Conservation (phyloP, 2,888 invertebrate genomes). For the Cephus pulcher region DNA sequence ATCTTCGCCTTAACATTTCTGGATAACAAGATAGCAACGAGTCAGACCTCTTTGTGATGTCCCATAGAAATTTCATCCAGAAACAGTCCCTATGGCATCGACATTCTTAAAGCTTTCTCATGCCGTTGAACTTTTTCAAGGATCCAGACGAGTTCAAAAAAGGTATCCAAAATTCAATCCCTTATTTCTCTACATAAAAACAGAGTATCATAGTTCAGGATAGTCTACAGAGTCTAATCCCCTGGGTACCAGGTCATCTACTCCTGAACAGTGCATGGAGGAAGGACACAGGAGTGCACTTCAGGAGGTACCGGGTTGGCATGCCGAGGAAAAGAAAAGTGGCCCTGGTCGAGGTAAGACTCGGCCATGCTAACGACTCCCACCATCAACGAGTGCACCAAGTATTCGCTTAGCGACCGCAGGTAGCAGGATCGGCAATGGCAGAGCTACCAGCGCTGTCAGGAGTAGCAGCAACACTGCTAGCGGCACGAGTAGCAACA, state of each 20-base stretch:
- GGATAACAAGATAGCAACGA: neutral
- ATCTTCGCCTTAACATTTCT: conserved; percentile 10
- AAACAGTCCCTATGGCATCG: too few species aligned
- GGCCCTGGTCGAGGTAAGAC: neutral
- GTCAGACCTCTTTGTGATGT: neutral
- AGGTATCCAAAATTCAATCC: neutral
- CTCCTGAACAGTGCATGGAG: neutral
- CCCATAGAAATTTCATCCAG: too few species aligned
- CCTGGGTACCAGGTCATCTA: neutral
- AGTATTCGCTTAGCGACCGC: neutral
- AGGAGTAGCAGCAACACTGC: neutral
- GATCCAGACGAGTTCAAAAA: neutral
- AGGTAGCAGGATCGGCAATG: neutral
- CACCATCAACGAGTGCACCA: neutral
- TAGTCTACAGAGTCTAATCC: neutral
- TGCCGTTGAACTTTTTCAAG: neutral
- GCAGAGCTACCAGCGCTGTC: neutral
- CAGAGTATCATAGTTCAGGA: neutral
- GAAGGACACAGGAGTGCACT: neutral
- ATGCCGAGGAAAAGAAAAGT: conserved; percentile 5
- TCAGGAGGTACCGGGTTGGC: neutral
- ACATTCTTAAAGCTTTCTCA: neutral
- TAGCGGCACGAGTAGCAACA: neutral
- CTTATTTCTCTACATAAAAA: neutral
- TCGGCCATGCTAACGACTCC: neutral